Evolutionary conservation across 2,797 vertebrate genomes (phyloP).

Genomic region (Lacerta agilis): DNA sequence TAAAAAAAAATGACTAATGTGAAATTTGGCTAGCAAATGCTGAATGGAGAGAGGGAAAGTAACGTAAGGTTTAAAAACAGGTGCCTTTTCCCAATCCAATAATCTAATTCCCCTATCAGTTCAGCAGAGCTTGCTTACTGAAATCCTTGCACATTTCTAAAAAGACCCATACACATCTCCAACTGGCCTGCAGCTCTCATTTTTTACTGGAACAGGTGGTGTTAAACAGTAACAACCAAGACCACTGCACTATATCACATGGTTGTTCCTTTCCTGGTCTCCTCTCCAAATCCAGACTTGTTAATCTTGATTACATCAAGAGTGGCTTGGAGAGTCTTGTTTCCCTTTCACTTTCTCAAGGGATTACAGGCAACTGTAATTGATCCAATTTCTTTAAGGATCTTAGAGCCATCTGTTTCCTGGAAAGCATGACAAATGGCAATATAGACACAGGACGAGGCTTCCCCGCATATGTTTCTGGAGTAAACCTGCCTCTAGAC

Average conservation of each 20-base stretch:
- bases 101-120: not conserved
- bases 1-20: too few relatives aligned
- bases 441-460: not conserved
- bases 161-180: not conserved
- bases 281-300: not conserved
- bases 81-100: not conserved
- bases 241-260: not conserved
- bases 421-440: not conserved
- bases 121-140: not conserved
- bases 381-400: constrained; percentile 13
- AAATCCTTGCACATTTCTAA: too few relatives aligned
- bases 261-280: not conserved
- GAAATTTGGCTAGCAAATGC: not conserved
- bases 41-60: not conserved
- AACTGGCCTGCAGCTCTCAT: not conserved
- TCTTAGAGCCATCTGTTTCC: constrained; percentile 4
- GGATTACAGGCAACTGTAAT: constrained; percentile 7
- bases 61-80: not conserved
- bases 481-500: not conserved
- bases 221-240: not conserved
- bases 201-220: not conserved
- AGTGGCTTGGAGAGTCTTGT: not conserved
- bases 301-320: not conserved
- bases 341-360: constrained; percentile 4
- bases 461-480: not conserved